Conservation (phyloP, 2,113 vertebrate genomes). For the Cyprinus carpio region DNA sequence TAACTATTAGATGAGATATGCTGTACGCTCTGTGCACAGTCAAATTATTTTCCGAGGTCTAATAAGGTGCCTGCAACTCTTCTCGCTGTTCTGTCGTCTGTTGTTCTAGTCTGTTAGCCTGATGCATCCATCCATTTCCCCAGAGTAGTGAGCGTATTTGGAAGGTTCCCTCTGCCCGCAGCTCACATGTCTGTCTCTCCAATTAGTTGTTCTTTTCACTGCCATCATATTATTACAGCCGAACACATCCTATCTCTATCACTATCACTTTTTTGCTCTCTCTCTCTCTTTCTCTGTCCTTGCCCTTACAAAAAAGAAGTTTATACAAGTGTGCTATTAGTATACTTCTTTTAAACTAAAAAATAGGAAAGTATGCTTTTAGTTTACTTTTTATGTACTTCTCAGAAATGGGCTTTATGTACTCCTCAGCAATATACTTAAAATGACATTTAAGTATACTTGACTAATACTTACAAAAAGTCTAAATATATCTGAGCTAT, state of each 20-base stretch:
- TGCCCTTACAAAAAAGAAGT: too few relatives aligned
- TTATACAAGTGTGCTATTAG: too few relatives aligned
- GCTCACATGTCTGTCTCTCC: conserved; percentile 31
- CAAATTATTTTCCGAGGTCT: conserved; percentile 28
- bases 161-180: conserved; percentile 1
- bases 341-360: too few relatives aligned
- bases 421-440: too few relatives aligned
- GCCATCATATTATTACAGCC: not conserved
- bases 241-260: not conserved
- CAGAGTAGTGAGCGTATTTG: conserved; percentile 40
- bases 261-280: not conserved
- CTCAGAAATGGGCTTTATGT: too few relatives aligned
- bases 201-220: conserved; percentile 28
- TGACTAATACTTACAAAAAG: too few relatives aligned
- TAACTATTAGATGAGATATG: conserved; percentile 10
- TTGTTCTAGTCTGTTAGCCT: conserved; percentile 40
- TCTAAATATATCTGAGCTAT: too few relatives aligned
- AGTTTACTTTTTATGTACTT: too few relatives aligned
- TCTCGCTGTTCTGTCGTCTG: conserved; percentile 18
- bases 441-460: too few relatives aligned
- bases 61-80: conserved; percentile 38
- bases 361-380: too few relatives aligned
- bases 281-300: not conserved
- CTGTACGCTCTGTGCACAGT: not conserved
- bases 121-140: conserved; percentile 22